Conservation (phyloP, 1,140 invertebrate genomes). For the Sarcophaga bullata region DNA sequence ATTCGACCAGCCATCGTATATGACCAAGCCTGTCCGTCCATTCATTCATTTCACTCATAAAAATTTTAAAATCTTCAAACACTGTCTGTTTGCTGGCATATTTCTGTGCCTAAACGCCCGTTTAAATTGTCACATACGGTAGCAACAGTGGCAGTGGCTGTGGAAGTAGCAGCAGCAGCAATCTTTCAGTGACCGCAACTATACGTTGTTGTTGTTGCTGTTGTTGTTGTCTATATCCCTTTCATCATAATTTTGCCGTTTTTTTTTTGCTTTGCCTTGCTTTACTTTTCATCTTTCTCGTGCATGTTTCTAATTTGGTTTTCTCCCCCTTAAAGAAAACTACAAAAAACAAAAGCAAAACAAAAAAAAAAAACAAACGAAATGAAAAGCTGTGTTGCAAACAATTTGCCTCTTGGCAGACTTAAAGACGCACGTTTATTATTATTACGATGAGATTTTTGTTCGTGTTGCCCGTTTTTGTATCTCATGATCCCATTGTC, state of each 20-base stretch:
- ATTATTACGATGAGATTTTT: neutral
- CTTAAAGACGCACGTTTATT: slow-evolving; percentile 24
- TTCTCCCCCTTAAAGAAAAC: neutral
- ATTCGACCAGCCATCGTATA: neutral
- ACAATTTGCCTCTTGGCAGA: slow-evolving; percentile 13
- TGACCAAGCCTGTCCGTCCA: neutral
- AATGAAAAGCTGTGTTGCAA: neutral
- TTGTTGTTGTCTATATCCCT: neutral
- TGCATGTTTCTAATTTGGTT: neutral
- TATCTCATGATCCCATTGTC: slow-evolving; percentile 22
- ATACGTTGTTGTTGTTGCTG: neutral
- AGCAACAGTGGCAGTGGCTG: neutral
- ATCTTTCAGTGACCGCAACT: slow-evolving; percentile 4
- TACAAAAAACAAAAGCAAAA: neutral
- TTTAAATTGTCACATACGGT: neutral
- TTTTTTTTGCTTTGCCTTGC: too few relatives aligned
- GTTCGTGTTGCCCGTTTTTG: neutral
- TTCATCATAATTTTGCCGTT: slow-evolving; percentile 22
- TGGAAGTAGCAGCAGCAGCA: neutral
- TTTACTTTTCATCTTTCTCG: neutral
- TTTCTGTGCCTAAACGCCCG: neutral
- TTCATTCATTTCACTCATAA: neutral
- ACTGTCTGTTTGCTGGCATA: neutral
- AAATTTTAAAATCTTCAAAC: too few relatives aligned
- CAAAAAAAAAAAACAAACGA: neutral